phyloP scores from a whole-genome alignment of 2,113 vertebrate genomes.

The Saccopteryx bilineata region DNA sequence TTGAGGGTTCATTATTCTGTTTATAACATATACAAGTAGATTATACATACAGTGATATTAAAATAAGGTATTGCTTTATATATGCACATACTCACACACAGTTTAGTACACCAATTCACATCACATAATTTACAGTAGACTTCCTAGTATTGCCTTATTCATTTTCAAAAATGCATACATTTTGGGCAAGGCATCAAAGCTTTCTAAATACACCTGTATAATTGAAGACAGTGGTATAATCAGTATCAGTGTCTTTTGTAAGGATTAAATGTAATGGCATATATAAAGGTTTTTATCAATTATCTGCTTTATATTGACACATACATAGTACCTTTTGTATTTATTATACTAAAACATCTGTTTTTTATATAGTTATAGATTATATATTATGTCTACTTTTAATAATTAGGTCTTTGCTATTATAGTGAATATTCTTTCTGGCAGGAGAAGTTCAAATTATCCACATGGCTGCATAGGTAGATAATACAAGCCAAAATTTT shows the following conservation, averaged over 20 bases:
- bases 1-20: background rate
- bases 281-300: background rate
- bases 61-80: background rate
- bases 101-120: background rate
- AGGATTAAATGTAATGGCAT: background rate
- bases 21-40: background rate
- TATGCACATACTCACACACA: background rate
- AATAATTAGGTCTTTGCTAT: background rate
- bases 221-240: background rate
- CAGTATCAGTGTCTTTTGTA: conserved; percentile 1
- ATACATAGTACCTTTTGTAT: background rate
- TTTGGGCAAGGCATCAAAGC: conserved; percentile 4
- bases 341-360: conserved; percentile 21
- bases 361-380: background rate
- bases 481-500: background rate
- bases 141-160: background rate
- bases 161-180: conserved; percentile 23
- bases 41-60: background rate
- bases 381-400: background rate
- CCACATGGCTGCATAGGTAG: background rate
- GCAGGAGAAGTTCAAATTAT: background rate
- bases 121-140: background rate
- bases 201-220: conserved; percentile 14
- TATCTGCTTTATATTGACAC: background rate
- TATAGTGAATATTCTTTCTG: background rate